These are phyloP conservation scores for Mallateleia sp. DNA, from an alignment of 2,888 invertebrate genomes.

Conservation along the genomic window DNA sequence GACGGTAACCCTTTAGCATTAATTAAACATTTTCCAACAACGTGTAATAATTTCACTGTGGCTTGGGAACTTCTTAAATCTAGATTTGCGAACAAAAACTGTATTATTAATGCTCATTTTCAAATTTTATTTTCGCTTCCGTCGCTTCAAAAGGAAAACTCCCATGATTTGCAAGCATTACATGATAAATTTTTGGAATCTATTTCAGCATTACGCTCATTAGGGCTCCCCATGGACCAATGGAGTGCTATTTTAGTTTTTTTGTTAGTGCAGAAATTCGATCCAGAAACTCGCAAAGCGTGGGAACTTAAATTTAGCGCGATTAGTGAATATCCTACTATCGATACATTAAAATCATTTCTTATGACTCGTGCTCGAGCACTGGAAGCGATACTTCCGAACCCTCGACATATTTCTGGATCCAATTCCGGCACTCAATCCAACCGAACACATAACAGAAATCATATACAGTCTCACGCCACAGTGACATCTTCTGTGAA, in stretches of 20 bases:
- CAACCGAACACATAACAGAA: no score
- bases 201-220: constrained; percentile 32
- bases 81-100: constrained; percentile 53
- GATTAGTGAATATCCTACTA: constrained; percentile 11
- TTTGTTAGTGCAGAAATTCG: constrained; percentile 58
- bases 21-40: constrained; percentile 46
- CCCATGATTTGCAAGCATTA: constrained; percentile 39
- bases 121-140: constrained; percentile 46
- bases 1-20: constrained; percentile 19
- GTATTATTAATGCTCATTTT: constrained; percentile 48
- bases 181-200: constrained; percentile 55
- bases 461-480: no score
- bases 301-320: constrained; percentile 51
- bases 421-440: no score
- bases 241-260: constrained; percentile 67
- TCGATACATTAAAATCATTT: constrained; percentile 11
- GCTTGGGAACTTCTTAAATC: constrained; percentile 61
- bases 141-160: constrained; percentile 31
- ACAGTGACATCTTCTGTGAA: no score
- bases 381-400: no score
- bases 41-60: constrained; percentile 53
- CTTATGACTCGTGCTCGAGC: constrained; percentile 30
- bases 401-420: no score
- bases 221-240: constrained; percentile 51
- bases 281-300: constrained; percentile 55